phyloP scores from a whole-genome alignment of 1,140 invertebrate genomes.

The Caenorhabditis brenneri region DNA sequence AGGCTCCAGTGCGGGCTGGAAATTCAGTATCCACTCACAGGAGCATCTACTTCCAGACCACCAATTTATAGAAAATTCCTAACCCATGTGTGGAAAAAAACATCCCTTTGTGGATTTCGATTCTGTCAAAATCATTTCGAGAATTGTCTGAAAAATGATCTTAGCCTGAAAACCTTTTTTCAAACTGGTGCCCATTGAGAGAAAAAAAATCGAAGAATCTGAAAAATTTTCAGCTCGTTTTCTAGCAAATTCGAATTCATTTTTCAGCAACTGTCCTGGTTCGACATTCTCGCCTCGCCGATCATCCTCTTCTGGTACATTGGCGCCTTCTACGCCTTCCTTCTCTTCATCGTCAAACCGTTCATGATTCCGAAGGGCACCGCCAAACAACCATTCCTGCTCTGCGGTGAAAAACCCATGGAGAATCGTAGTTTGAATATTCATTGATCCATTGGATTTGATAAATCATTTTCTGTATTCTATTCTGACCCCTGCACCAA shows the following conservation, averaged over 20 bases:
- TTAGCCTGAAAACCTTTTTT: too few species aligned
- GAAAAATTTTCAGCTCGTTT: too few species aligned
- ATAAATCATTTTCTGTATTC: background rate
- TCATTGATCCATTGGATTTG: background rate
- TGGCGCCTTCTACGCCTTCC: background rate
- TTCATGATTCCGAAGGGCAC: slow-evolving; percentile 5
- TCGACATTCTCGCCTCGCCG: slow-evolving; percentile 5
- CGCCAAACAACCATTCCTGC: slow-evolving; percentile 6
- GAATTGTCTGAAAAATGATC: too few species aligned
- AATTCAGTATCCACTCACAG: too few species aligned
- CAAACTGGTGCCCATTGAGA: too few species aligned
- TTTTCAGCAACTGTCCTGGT: slow-evolving; percentile 11
- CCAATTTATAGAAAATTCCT: too few species aligned
- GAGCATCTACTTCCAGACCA: too few species aligned
- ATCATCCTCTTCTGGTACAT: slow-evolving; percentile 31
- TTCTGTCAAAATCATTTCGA: too few species aligned
- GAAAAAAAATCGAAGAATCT: too few species aligned
- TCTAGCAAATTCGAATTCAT: background rate
- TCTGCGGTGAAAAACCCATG: background rate
- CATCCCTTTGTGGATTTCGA: too few species aligned
- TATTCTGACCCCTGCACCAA: background rate
- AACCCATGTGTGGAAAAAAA: too few species aligned
- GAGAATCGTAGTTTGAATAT: background rate
- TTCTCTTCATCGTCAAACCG: slow-evolving; percentile 4
- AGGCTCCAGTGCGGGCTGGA: too few species aligned